Evolutionary conservation across 2,797 vertebrate genomes (phyloP).

Genomic region (Uromys caudimaculatus): DNA sequence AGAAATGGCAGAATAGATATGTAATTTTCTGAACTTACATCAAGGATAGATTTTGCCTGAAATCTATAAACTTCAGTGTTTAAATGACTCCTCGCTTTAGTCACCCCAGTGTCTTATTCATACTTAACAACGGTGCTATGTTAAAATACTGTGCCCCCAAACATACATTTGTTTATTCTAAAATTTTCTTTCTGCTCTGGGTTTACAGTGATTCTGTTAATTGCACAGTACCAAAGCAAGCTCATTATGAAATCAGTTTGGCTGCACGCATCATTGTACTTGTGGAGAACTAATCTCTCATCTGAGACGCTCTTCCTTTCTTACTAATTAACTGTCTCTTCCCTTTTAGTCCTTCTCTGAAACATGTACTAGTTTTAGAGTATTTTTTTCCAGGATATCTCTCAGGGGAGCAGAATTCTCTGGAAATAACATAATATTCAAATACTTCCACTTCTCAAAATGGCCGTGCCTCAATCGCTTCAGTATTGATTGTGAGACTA

Average conservation of each 20-base stretch:
- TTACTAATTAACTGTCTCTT: slow-evolving; percentile 20
- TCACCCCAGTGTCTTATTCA: not conserved
- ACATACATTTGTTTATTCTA: not conserved
- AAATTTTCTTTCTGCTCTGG: slow-evolving; percentile 19
- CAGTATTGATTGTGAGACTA: not conserved
- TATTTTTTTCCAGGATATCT: not conserved
- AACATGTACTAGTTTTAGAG: not conserved
- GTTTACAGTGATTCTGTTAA: slow-evolving; percentile 42
- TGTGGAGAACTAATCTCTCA: slow-evolving; percentile 9
- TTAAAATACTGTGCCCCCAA: not conserved
- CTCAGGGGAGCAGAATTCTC: not conserved
- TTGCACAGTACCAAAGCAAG: not conserved
- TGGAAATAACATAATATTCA: not conserved
- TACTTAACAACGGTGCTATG: not conserved
- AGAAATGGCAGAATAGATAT: slow-evolving; percentile 40
- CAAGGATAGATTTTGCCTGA: not conserved
- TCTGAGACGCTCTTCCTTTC: slow-evolving; percentile 18
- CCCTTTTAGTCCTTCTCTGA: slow-evolving; percentile 19
- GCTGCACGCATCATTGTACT: not conserved
- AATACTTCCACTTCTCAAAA: not conserved
- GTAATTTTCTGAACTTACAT: not conserved
- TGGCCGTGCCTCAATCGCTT: not conserved
- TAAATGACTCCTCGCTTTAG: slow-evolving; percentile 24
- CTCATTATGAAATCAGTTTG: slow-evolving; percentile 20
- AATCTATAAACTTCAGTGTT: not conserved